Base-by-base conservation (phyloP, 2,888 invertebrate genomes). In the Drosophila sordidapex region DNA sequence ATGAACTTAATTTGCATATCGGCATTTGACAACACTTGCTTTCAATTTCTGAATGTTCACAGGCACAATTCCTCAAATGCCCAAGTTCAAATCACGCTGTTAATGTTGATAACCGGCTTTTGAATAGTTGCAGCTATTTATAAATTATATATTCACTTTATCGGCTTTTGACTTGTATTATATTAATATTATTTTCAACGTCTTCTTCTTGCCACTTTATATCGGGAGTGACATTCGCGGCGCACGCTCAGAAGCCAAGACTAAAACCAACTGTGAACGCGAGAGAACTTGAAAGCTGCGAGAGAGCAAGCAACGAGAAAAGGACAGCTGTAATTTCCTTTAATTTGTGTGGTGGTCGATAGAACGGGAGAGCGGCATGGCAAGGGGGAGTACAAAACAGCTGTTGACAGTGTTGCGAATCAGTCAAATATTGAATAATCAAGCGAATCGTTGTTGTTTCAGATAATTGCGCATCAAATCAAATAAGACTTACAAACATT, bases 1-100 rank as follows among this genome's bases (percentile, higher is more conserved):
- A 69, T 82, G 62, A 54, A 63, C 79, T 79, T 74, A 66, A 79
- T 79, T 79, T 69, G 38, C 64, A 78, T 73, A 68, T 81, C 49
- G 64, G 65, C 74, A 56, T 68, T 65, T 78, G n/a, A 53, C 33
- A 29, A 18, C 31, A 68, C 36, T 52, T 48, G 48, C 29, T 38
- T 70, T 31, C 13, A 48, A 62, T 78, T 78, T 68, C 62, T 59
- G 74, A 78, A 81, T 52, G 18, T 43, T 40, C 35, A 36, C 36
- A 2, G 27, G 5, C 38, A 36, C 29, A 56, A n/a, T 38, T 56
- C 38, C 46, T 25, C 8, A 18, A 33, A 38, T 21, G 1, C 13
- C 6, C n/a, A n/a, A 54, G 10, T 25, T 29, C 15, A 27, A 36
- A 36, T 7, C 25, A 18, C 18, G 18, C 40, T 52, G 40, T 31